Percentiles rank a stretch among this genome's conserved stretches.
Conservation (phyloP, 2,113 vertebrate genomes). For the Calonectris borealis region DNA sequence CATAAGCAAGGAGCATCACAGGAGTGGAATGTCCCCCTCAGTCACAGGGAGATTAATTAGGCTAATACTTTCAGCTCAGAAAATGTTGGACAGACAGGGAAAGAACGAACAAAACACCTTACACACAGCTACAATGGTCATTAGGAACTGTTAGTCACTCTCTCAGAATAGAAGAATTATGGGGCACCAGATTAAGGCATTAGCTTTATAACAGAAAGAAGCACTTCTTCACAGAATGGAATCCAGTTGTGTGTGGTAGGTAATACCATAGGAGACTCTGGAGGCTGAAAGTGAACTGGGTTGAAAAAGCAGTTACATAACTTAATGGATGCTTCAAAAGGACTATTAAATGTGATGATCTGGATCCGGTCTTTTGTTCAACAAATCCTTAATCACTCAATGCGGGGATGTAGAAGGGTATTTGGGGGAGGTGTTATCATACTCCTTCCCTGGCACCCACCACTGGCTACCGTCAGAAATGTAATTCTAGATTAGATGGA, state of each 20-base stretch:
- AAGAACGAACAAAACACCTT: neutral
- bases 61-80: neutral
- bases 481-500: neutral
- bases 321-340: neutral
- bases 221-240: neutral
- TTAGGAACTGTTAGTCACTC: neutral
- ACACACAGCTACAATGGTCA: neutral
- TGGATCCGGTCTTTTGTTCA: neutral
- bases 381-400: neutral
- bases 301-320: neutral
- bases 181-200: neutral
- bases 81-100: neutral
- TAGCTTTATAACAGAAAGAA: neutral
- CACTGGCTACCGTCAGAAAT: neutral
- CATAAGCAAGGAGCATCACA: neutral
- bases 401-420: neutral
- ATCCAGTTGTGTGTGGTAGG: neutral
- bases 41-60: neutral
- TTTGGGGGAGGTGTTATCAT: neutral
- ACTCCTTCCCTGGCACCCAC: neutral
- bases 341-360: neutral
- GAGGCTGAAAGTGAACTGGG: neutral
- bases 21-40: neutral
- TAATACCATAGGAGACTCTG: neutral
- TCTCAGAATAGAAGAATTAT: neutral